phyloP scores from a whole-genome alignment of 2,797 vertebrate species.

The Phaenicophaeus curvirostris region DNA sequence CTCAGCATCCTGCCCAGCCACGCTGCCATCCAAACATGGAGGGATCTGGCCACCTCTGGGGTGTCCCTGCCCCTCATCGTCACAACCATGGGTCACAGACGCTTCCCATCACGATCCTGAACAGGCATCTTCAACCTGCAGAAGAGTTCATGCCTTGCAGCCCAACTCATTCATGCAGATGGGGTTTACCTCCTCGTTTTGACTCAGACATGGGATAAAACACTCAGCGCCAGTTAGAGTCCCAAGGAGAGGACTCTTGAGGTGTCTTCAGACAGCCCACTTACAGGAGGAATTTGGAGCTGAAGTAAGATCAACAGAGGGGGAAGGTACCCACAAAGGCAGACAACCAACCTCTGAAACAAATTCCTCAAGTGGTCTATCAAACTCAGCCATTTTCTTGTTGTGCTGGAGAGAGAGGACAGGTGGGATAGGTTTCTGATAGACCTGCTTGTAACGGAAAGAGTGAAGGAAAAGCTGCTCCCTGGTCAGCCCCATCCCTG shows the following conservation, averaged over 20 bases:
- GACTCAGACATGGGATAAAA: not conserved
- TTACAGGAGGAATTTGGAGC: not conserved
- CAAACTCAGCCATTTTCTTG: not conserved
- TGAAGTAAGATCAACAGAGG: not conserved
- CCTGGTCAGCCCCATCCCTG: accelerated
- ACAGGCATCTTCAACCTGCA: not conserved
- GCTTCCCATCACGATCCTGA: not conserved
- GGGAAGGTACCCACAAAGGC: accelerated
- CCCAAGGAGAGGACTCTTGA: not conserved
- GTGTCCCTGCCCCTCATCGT: too few relatives aligned
- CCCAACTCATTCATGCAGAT: not conserved
- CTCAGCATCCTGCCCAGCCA: not conserved
- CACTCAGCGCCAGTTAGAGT: too few relatives aligned
- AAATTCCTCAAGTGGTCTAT: not conserved
- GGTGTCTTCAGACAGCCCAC: not conserved
- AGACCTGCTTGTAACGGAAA: too few relatives aligned
- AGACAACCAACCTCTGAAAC: not conserved
- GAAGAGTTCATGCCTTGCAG: not conserved
- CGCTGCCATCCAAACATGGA: not conserved
- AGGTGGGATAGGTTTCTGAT: not conserved
- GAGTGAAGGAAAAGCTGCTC: not conserved
- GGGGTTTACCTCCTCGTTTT: not conserved
- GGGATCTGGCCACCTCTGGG: not conserved
- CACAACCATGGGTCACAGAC: not conserved
- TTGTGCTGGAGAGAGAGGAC: too few relatives aligned